phyloP scores from a whole-genome alignment of 1,140 invertebrate genomes.

The Cyrtorhinus lividipennis region DNA sequence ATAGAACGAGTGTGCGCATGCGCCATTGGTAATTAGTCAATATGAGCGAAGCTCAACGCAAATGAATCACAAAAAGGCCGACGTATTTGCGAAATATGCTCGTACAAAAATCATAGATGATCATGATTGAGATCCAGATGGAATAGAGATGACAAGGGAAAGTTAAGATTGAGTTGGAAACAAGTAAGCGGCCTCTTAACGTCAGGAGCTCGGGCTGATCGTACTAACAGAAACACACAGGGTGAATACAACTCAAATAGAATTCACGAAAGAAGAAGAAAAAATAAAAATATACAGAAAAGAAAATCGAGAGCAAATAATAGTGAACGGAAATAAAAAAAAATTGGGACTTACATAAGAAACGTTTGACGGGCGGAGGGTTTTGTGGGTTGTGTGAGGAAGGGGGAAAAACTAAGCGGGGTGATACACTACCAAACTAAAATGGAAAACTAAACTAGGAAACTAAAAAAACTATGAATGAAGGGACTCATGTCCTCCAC shows the following conservation, averaged over 20 bases:
- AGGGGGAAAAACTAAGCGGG: slow-evolving; percentile 15
- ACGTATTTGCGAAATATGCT: too few species aligned
- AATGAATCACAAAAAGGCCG: too few species aligned
- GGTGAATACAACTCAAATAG: background rate
- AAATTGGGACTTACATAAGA: slow-evolving; percentile 16
- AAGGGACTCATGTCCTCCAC: slow-evolving; percentile 12
- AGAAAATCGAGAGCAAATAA: background rate
- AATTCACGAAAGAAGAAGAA: slow-evolving; percentile 2
- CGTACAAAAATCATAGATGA: too few species aligned
- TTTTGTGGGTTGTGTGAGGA: slow-evolving; percentile 13
- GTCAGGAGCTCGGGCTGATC: too few species aligned
- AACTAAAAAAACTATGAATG: slow-evolving; percentile 5
- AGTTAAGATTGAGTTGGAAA: too few species aligned
- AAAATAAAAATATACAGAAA: background rate
- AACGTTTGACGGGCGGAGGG: background rate
- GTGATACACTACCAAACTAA: background rate
- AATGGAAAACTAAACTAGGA: slow-evolving; percentile 10
- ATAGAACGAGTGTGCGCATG: too few species aligned
- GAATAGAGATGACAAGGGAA: too few species aligned
- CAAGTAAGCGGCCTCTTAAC: too few species aligned
- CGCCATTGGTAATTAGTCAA: too few species aligned
- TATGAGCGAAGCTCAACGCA: too few species aligned
- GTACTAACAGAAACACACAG: background rate
- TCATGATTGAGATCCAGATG: too few species aligned
- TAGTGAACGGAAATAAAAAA: slow-evolving; percentile 12